phyloP scores from a whole-genome alignment of 2,888 invertebrate species.

The Heterodera filipjevi region DNA sequence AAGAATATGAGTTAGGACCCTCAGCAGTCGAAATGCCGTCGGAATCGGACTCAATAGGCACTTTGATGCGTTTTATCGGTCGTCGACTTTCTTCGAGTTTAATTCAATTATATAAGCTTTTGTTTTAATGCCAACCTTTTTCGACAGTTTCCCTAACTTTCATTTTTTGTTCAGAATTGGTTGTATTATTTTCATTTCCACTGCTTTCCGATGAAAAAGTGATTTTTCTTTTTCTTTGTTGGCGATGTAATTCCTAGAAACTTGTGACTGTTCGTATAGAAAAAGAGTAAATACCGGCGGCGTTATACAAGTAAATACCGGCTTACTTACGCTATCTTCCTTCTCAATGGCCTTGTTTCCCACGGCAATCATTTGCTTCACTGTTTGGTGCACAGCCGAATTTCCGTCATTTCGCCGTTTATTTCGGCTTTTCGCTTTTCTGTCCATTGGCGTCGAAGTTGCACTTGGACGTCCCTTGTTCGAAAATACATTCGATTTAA shows the following conservation, averaged over 20 bases:
- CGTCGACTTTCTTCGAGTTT: no score
- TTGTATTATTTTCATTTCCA: background rate
- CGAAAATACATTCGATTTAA: background rate
- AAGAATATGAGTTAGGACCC: background rate
- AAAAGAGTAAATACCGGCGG: no score
- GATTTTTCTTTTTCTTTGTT: background rate
- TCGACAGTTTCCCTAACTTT: background rate
- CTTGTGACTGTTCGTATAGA: no score
- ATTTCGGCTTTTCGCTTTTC: background rate
- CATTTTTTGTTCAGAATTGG: background rate
- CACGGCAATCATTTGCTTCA: background rate
- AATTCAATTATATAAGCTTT: no score
- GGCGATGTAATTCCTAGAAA: background rate
- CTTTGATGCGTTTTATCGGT: background rate
- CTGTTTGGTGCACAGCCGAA: background rate
- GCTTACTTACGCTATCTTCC: background rate
- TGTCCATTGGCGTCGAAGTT: slow-evolving; percentile 17
- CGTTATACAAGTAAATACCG: background rate
- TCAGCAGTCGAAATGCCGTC: background rate
- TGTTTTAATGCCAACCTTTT: no score
- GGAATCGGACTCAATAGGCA: background rate
- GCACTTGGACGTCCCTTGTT: background rate
- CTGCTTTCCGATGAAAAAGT: background rate
- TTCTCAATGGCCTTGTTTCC: background rate
- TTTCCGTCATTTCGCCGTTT: slow-evolving; percentile 18